Evolutionary conservation across 2,888 invertebrate species (phyloP), one percentile per base, ranked within the genome.

Genomic region (Odontomyia ornata): DNA sequence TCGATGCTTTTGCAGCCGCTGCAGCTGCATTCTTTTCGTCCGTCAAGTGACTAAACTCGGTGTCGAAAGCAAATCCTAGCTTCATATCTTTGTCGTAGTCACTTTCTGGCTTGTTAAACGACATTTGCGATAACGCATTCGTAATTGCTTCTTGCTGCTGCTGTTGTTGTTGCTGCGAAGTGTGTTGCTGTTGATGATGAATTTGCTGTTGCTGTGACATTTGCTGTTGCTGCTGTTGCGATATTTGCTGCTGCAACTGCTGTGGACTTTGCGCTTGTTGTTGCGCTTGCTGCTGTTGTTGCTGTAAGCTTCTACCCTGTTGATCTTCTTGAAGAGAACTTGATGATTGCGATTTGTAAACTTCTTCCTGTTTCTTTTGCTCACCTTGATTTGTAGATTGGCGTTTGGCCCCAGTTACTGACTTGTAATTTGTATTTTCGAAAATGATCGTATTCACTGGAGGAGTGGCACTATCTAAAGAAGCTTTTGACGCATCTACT

Each of bases 391-490:
- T 81, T 1, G 88, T 86, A 81, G 87, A 88, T 76, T 87, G 87
- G 0, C 84, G 82, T 73, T 88, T 89, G 18, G 88, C 83, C 79
- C 86, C 89, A 76, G 91, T 91, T 77, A 91, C 92, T 80, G 92
- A 91, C 84, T 95, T 95, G 84, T 93, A 95, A 85, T 96, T 96
- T 1, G 95, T 96, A 84, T 96, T 96, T 84, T 96, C 96, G 84
- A 96, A 96, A 80, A 96, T 95, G 75, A 96, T 93, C 0, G 95
- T 95, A 84, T 94, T 93, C 23, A 95, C 94, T 1, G 95, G 94
- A 0, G 94, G 92, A 4, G 93, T 93, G 2, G 92, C 89, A 28
- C 93, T 92, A 83, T 95, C 93, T 36, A 93, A 86, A 0, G 79
- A 15, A 21, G 79, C n/a, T 76, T 79, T 77, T 67, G 60, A 5